These are phyloP conservation scores for Centropus bengalensis DNA, from an alignment of 2,113 vertebrate species.

Conservation along the genomic window DNA sequence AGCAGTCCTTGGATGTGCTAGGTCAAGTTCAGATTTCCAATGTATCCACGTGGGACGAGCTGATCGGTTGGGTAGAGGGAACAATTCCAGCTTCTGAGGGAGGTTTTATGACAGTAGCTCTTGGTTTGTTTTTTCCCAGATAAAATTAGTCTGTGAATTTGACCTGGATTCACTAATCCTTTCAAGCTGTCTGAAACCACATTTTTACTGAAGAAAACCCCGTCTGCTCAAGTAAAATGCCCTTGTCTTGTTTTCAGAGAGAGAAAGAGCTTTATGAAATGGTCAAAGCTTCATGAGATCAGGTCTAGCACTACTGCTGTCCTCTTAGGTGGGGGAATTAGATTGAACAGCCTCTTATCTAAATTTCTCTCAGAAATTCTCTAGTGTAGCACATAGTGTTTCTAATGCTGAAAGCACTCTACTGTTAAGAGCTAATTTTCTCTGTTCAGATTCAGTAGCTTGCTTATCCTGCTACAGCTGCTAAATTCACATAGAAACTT, in stretches of 20 bases:
- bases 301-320: neutral
- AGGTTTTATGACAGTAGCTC: neutral
- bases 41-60: neutral
- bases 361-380: neutral
- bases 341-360: neutral
- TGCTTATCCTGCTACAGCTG: neutral
- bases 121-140: neutral
- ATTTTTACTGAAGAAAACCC: neutral
- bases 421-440: neutral
- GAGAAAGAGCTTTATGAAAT: neutral
- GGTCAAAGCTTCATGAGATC: neutral
- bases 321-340: neutral
- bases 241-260: neutral
- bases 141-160: conserved; percentile 10
- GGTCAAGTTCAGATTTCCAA: neutral
- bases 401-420: neutral
- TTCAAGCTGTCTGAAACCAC: neutral
- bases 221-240: neutral
- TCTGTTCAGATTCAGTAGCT: neutral
- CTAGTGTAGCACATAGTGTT: neutral
- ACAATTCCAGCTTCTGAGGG: neutral
- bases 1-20: neutral
- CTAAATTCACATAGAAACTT: neutral
- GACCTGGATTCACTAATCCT: conserved; percentile 7
- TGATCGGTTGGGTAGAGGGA: neutral